These are phyloP conservation scores for Lepidonotus clava DNA, from an alignment of 2,888 invertebrate species.

Conservation along the genomic window DNA sequence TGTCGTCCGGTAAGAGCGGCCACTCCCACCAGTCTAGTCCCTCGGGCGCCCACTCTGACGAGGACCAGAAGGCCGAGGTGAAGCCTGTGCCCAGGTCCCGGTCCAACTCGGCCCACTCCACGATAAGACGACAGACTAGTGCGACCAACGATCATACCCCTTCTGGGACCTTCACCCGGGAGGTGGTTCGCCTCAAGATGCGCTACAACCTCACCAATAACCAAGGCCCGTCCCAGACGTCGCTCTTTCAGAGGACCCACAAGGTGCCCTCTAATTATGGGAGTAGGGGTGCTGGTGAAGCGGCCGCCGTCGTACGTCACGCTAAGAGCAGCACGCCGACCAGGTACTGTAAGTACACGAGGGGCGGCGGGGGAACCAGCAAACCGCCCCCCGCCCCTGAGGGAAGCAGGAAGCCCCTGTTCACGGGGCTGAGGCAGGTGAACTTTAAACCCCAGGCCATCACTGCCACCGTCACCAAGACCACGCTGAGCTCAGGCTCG, in stretches of 20 bases:
- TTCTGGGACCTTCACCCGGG: neutral
- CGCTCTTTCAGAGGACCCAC: constrained; percentile 26
- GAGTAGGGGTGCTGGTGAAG: neutral
- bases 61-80: neutral
- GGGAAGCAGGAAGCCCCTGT: neutral
- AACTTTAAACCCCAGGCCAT: neutral
- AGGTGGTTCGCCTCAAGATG: constrained; percentile 24
- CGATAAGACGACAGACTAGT: neutral
- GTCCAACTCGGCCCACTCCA: neutral
- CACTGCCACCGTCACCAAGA: constrained; percentile 27
- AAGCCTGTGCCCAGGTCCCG: neutral
- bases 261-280: neutral
- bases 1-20: neutral
- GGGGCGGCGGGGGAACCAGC: neutral
- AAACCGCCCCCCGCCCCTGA: neutral
- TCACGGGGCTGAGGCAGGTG: neutral
- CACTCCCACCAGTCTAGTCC: neutral
- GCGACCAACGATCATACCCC: neutral
- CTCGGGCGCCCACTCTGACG: constrained; percentile 23
- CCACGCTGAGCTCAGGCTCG: neutral
- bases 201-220: neutral
- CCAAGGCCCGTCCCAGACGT: neutral
- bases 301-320: neutral
- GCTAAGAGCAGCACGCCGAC: neutral
- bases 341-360: neutral